Conservation (phyloP, 2,113 vertebrate species). For the Upupa epops region DNA sequence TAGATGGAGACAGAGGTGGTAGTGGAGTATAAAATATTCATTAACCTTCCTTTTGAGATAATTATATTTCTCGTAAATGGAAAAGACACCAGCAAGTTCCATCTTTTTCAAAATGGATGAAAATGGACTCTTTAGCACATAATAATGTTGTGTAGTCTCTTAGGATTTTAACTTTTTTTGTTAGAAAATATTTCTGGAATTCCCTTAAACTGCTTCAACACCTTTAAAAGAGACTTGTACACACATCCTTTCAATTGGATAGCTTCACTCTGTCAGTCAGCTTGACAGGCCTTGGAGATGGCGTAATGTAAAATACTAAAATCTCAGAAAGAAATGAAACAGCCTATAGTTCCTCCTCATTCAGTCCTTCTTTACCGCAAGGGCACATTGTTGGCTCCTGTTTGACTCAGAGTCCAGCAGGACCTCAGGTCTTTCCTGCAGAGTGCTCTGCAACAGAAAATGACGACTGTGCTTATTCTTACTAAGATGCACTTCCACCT, state of each 20-base stretch:
- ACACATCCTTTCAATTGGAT: neutral
- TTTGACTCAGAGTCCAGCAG: too few relatives aligned
- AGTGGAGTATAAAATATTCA: neutral
- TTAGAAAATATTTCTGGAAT: neutral
- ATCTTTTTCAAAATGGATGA: neutral
- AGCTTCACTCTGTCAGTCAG: neutral
- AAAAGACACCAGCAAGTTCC: neutral
- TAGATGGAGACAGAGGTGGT: neutral
- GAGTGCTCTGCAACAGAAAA: too few relatives aligned
- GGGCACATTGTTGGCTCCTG: too few relatives aligned
- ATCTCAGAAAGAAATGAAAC: neutral
- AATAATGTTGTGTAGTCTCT: neutral
- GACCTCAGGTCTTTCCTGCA: too few relatives aligned
- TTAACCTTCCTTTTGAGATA: neutral
- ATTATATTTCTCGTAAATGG: neutral
- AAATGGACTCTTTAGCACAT: neutral
- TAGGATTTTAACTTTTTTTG: neutral
- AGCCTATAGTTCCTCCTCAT: neutral
- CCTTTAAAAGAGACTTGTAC: neutral
- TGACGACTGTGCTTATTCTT: too few relatives aligned
- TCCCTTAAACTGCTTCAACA: neutral
- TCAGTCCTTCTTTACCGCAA: too few relatives aligned
- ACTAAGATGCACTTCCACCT: too few relatives aligned
- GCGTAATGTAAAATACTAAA: neutral
- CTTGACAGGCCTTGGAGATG: neutral